Conservation (phyloP, 2,797 vertebrate genomes). For the Ceryle rudis region DNA sequence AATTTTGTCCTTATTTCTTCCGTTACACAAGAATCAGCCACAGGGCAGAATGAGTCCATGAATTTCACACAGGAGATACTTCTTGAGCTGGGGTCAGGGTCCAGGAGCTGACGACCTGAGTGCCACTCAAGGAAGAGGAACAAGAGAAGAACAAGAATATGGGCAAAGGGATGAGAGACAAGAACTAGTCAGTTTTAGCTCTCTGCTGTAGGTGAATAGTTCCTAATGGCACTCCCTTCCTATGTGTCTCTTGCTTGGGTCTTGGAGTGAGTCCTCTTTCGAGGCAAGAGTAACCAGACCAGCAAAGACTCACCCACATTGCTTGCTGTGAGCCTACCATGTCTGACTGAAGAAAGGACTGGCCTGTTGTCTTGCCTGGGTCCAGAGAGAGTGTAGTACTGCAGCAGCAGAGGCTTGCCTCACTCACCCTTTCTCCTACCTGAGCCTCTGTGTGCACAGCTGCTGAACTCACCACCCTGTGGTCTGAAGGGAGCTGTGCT, state of each 20-base stretch:
- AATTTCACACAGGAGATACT: neutral
- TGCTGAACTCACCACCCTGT: neutral
- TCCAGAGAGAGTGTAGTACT: neutral
- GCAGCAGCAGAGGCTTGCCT: neutral
- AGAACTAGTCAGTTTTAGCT: neutral
- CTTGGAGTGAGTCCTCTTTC: neutral
- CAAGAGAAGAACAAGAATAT: neutral
- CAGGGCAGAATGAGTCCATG: neutral
- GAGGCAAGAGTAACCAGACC: neutral
- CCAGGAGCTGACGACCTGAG: neutral
- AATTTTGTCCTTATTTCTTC: neutral
- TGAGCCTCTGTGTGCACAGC: neutral
- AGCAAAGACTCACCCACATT: neutral
- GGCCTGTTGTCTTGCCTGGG: neutral
- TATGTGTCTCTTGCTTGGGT: neutral
- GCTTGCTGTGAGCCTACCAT: neutral
- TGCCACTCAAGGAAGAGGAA: neutral
- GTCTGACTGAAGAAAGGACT: neutral
- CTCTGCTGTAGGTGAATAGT: neutral
- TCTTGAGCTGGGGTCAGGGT: neutral
- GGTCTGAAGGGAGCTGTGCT: neutral
- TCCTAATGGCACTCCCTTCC: neutral
- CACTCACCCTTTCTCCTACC: neutral
- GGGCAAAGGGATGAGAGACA: neutral
- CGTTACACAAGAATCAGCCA: neutral